phyloP scores from a whole-genome alignment of 2,113 vertebrate genomes.

The Perca flavescens region DNA sequence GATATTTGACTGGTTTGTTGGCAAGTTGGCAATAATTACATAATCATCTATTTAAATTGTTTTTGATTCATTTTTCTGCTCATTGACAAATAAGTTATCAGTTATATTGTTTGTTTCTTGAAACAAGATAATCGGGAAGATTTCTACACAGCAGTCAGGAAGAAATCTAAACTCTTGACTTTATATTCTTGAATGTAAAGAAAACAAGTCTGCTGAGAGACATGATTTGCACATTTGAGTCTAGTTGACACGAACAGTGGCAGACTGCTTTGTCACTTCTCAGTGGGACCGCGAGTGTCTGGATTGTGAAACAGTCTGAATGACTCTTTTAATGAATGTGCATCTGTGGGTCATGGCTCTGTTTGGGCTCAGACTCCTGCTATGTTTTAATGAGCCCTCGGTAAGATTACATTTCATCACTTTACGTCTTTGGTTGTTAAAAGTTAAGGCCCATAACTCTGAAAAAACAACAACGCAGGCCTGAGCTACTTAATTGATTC shows the following conservation, averaged over 20 bases:
- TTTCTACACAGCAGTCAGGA: no score
- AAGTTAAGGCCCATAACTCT: slow-evolving; percentile 34
- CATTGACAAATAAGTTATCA: no score
- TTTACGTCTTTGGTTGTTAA: slow-evolving; percentile 55
- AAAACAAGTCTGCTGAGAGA: background rate
- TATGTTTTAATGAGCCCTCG: slow-evolving; percentile 57
- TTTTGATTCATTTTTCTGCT: no score
- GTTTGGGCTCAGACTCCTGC: slow-evolving; percentile 4
- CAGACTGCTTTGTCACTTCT: slow-evolving; percentile 12
- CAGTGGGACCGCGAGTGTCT: background rate
- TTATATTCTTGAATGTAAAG: background rate
- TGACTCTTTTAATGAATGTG: slow-evolving; percentile 39
- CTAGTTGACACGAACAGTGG: background rate
- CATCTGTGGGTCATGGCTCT: slow-evolving; percentile 16
- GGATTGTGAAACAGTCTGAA: slow-evolving; percentile 22
- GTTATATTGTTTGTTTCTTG: no score
- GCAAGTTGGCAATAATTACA: no score
- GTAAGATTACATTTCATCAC: slow-evolving; percentile 35
- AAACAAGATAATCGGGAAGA: no score
- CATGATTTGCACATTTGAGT: background rate
- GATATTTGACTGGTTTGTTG: no score
- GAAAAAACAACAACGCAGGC: slow-evolving; percentile 19
- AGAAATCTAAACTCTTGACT: background rate
- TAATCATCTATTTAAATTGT: no score
- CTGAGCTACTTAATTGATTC: slow-evolving; percentile 48